Conservation (phyloP, 1,140 invertebrate species). For the Drosophila nigrodunni region DNA sequence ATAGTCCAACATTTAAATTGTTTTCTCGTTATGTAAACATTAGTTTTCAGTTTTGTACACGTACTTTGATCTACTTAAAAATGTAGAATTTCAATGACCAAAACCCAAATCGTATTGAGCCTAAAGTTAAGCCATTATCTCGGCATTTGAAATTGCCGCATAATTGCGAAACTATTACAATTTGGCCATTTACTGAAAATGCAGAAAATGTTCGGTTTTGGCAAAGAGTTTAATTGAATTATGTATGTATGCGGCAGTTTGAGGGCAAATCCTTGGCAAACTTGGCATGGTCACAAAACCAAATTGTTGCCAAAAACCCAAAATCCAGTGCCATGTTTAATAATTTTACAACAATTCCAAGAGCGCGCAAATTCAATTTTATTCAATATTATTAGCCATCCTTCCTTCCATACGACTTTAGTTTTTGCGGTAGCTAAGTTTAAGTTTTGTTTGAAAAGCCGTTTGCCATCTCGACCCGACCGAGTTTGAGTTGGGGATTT, state of each 20-base stretch:
- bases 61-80: not conserved
- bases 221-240: conserved; percentile 75
- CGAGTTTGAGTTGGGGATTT: conserved; percentile 16
- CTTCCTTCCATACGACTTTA: conserved; percentile 14
- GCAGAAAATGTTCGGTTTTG: conserved; percentile 46
- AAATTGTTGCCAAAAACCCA: conserved; percentile 63
- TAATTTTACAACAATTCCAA: conserved; percentile 70
- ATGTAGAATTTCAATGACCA: conserved; percentile 17
- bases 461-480: conserved; percentile 11
- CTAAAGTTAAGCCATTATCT: conserved; percentile 33
- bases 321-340: conserved; percentile 66
- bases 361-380: conserved; percentile 70
- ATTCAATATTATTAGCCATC: conserved; percentile 76
- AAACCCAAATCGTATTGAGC: conserved; percentile 1
- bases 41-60: not conserved
- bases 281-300: conserved; percentile 48
- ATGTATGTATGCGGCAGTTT: conserved; percentile 46
- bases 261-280: conserved; percentile 44
- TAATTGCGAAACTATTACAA: conserved; percentile 79
- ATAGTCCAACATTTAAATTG: conserved; percentile 1
- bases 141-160: conserved; percentile 51
- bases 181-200: conserved; percentile 57
- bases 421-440: conserved; percentile 67
- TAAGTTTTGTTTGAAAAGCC: conserved; percentile 48
- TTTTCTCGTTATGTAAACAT: not conserved